phyloP scores from a whole-genome alignment of 2,888 invertebrate genomes.

The Rhagophthalmus giganteus region DNA sequence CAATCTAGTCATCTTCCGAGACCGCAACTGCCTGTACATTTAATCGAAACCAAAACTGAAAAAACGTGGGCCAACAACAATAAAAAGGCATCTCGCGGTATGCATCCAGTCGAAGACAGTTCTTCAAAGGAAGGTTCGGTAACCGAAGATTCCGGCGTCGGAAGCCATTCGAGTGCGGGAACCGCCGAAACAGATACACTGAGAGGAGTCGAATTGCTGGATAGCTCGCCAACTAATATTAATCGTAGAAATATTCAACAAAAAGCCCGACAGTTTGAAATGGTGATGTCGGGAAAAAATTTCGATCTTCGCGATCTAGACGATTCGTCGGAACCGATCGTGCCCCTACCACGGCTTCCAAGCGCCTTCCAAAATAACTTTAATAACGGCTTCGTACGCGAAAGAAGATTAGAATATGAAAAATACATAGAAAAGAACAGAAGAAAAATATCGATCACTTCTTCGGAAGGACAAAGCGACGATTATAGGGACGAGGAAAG shows the following conservation, averaged over 20 bases:
- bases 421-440: constrained; percentile 54
- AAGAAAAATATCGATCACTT: constrained; percentile 47
- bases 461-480: constrained; percentile 51
- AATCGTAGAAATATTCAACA: constrained; percentile 40
- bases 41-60: constrained; percentile 68
- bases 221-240: constrained; percentile 45
- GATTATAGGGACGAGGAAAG: constrained; percentile 46
- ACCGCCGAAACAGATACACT: constrained; percentile 39
- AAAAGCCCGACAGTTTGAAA: constrained; percentile 71
- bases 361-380: constrained; percentile 54
- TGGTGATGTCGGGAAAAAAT: constrained; percentile 73
- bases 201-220: constrained; percentile 49
- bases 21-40: constrained; percentile 70
- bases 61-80: constrained; percentile 75
- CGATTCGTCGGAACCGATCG: constrained; percentile 62
- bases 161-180: constrained; percentile 44
- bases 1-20: constrained; percentile 74
- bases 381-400: constrained; percentile 57
- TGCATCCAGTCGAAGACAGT: constrained; percentile 43
- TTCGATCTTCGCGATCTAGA: constrained; percentile 76
- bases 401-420: constrained; percentile 58
- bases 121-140: constrained; percentile 63
- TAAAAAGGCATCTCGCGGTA: constrained; percentile 44
- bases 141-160: constrained; percentile 68
- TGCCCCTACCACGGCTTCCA: constrained; percentile 66